phyloP scores from a whole-genome alignment of 2,797 vertebrate species.

The Neostethus bicornis region DNA sequence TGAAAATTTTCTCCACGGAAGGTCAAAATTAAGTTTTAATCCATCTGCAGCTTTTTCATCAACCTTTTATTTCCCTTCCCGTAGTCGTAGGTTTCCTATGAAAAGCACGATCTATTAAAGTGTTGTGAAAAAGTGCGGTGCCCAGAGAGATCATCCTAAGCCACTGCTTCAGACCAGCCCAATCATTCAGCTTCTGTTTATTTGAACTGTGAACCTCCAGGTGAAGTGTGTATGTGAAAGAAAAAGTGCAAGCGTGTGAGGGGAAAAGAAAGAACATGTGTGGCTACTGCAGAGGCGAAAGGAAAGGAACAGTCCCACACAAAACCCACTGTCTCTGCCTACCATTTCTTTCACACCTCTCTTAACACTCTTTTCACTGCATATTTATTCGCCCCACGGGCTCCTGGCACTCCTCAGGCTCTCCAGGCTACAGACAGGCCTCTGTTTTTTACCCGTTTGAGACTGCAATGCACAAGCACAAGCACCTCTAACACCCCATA shows the following conservation, averaged over 20 bases:
- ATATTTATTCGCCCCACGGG: conserved; percentile 69
- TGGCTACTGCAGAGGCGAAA: conserved; percentile 13
- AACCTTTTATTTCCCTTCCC: conserved; percentile 36
- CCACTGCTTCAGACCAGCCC: conserved; percentile 46
- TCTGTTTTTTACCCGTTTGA: conserved; percentile 70
- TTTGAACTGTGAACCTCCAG: conserved; percentile 78
- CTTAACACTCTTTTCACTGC: conserved; percentile 63
- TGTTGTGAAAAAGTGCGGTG: conserved; percentile 55
- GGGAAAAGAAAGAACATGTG: conserved; percentile 38
- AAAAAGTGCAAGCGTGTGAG: conserved; percentile 45
- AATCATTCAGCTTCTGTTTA: conserved; percentile 70
- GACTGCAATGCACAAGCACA: conserved; percentile 23
- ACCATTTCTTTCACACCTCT: conserved; percentile 70
- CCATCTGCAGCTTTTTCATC: conserved; percentile 33
- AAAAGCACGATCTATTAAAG: conserved; percentile 65
- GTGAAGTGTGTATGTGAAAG: conserved; percentile 62
- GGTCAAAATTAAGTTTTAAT: conserved; percentile 17
- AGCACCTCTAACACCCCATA: conserved; percentile 34
- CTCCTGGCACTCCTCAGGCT: conserved; percentile 61
- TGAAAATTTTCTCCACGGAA: conserved; percentile 14
- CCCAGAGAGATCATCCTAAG: conserved; percentile 61
- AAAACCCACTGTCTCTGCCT: conserved; percentile 67
- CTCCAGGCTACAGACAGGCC: conserved; percentile 70
- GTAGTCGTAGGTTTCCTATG: conserved; percentile 36
- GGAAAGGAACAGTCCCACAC: conserved; percentile 55